Conservation (phyloP, 2,888 invertebrate genomes). For the Dynastes maya region DNA sequence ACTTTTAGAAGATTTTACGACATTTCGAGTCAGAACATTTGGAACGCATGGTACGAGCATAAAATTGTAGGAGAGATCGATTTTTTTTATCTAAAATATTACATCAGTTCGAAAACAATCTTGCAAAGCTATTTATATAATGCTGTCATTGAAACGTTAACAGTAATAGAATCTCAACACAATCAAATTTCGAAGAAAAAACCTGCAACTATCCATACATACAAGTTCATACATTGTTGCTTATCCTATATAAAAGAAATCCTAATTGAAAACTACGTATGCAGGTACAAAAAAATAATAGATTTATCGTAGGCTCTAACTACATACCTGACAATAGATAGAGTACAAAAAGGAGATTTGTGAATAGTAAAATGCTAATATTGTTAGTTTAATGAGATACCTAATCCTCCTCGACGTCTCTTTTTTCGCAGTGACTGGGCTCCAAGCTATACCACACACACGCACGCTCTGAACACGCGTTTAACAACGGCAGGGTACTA, state of each 20-base stretch:
- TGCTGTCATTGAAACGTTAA: no score
- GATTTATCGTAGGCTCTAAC: conserved; percentile 11
- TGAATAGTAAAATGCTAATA: conserved; percentile 12
- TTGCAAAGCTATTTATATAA: no score
- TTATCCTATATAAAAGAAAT: not conserved
- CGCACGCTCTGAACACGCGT: not conserved
- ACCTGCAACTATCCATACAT: not conserved
- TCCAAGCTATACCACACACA: not conserved
- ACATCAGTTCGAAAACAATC: no score
- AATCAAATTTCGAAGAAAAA: not conserved
- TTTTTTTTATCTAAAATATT: no score
- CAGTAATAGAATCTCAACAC: no score
- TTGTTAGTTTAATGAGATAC: conserved; percentile 38
- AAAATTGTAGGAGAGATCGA: no score
- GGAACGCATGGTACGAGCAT: no score
- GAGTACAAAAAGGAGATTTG: not conserved
- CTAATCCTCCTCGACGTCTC: not conserved
- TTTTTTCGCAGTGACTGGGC: not conserved
- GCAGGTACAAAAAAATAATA: conserved; percentile 1
- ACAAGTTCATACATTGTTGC: no score
- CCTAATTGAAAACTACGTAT: not conserved
- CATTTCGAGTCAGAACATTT: no score
- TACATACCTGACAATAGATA: conserved; percentile 5
- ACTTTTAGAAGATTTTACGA: no score
- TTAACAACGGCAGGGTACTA: conserved; percentile 12